Conservation (phyloP, 2,113 vertebrate genomes). For the Fukomys damarensis region DNA sequence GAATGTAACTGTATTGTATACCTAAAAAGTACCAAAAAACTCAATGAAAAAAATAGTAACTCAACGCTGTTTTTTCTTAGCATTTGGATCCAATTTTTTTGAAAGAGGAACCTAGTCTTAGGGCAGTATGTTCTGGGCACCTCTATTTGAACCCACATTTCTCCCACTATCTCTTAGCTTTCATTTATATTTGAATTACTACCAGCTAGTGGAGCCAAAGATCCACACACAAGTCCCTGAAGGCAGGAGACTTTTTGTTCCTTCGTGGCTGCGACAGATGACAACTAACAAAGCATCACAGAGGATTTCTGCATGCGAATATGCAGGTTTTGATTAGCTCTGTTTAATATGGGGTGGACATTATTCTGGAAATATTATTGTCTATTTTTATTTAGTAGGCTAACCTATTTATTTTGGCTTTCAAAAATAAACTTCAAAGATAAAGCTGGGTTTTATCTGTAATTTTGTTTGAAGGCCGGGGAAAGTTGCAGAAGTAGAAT, state of each 20-base stretch:
- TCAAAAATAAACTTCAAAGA: constrained; percentile 40
- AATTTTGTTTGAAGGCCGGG: constrained; percentile 39
- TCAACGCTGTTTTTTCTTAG: not conserved
- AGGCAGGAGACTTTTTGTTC: constrained; percentile 5
- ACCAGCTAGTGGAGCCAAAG: constrained; percentile 87
- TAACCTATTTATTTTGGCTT: constrained; percentile 43
- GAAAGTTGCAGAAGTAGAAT: not conserved
- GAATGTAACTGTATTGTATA: too few species aligned
- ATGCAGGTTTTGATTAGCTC: constrained; percentile 59
- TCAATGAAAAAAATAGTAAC: too few species aligned
- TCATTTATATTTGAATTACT: constrained; percentile 72
- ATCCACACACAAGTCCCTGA: constrained; percentile 72
- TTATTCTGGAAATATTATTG: not conserved
- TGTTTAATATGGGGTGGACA: constrained; percentile 35
- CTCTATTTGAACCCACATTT: not conserved
- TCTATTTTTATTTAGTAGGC: constrained; percentile 57
- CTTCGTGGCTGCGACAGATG: constrained; percentile 22
- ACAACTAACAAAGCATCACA: constrained; percentile 70
- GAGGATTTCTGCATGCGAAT: constrained; percentile 36
- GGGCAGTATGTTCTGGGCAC: not conserved
- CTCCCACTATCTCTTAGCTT: not conserved
- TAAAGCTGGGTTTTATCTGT: constrained; percentile 9
- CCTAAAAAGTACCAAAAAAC: too few species aligned
- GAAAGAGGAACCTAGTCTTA: not conserved
- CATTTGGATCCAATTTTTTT: not conserved